Evolutionary conservation across 2,797 vertebrate species (phyloP), one percentile per base, ranked within the genome.

Genomic region (Chelon labrosus): DNA sequence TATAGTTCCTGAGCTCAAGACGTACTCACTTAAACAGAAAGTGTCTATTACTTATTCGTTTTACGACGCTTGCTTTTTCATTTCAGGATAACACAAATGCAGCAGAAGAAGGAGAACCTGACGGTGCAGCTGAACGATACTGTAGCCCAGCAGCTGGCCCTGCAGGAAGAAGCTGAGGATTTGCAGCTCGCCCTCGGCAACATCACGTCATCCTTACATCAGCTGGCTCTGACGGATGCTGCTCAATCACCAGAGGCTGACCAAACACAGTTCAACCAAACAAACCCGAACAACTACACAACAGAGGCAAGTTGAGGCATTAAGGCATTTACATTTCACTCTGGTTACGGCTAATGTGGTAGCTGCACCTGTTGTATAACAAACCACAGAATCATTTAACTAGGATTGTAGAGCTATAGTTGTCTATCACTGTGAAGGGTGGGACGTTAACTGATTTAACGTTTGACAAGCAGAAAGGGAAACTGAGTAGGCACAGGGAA

Each of bases 31-130:
- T 16, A 42, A 42, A 42, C 5, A 1, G 12, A 27, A 22, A 44
- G 31, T n/a, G 20, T 14, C 10, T 52, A 10, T 51, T 53, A 14
- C 31, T 31, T 51, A 25, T 31, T 35, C 39, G n/a, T 52, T 42
- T 61, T 9, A 4, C 22, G 3, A 9, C 14, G 14, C 55, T 37
- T 17, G 37, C n/a, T 56, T 5, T 54, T 8, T 7, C 2, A 46
- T 22, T 52, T 1, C 56, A 98, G 97, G 75, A 95, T 96, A 7
- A 88, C 92, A 83, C 88, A 89, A 35, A 93, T 96, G 85, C 94
- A 96, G 82, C 86, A 2, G 47, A 84, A 90, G 0, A 94, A 74
- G 89, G 85, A 90, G 69, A 93, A 93, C 11, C 92, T 98, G 83
- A 85, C 84, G 1, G 54, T 14, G 1, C 90, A 90, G n/a, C 13